A percentile compares a stretch with the other conserved stretches of the same genome.
Evolutionary conservation across 2,888 invertebrate genomes (phyloP).

Genomic region (Smittia sp.): DNA sequence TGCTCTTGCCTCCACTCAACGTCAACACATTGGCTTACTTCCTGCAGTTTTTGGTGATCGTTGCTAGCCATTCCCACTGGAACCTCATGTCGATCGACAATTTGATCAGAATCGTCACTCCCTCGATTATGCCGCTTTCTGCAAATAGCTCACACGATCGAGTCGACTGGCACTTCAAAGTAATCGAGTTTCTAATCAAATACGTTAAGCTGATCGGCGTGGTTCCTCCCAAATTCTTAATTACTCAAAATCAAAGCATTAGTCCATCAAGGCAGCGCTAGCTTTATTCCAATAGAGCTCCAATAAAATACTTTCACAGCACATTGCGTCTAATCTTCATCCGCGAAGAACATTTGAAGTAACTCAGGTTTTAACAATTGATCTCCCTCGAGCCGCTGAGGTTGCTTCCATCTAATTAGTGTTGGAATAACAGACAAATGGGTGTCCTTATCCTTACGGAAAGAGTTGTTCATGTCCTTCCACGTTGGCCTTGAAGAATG

Average conservation of each 20-base stretch:
- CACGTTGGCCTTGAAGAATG: constrained; percentile 58
- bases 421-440: constrained; percentile 77
- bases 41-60: constrained; percentile 60
- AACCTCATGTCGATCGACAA: constrained; percentile 85
- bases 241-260: too few relatives aligned
- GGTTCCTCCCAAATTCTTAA: constrained; percentile 4
- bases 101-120: constrained; percentile 79
- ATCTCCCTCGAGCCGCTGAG: constrained; percentile 71
- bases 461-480: constrained; percentile 74
- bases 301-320: background rate
- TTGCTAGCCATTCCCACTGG: constrained; percentile 64
- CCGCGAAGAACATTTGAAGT: constrained; percentile 71
- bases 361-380: constrained; percentile 68
- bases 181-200: constrained; percentile 74
- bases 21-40: constrained; percentile 77
- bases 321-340: constrained; percentile 55
- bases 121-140: constrained; percentile 79
- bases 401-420: constrained; percentile 67
- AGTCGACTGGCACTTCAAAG: constrained; percentile 66
- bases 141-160: constrained; percentile 64
- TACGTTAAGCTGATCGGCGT: constrained; percentile 72
- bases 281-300: too few relatives aligned
- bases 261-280: too few relatives aligned
- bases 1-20: constrained; percentile 72
- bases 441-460: constrained; percentile 67